Conservation (phyloP, 2,888 invertebrate genomes). For the Seira musarum region DNA sequence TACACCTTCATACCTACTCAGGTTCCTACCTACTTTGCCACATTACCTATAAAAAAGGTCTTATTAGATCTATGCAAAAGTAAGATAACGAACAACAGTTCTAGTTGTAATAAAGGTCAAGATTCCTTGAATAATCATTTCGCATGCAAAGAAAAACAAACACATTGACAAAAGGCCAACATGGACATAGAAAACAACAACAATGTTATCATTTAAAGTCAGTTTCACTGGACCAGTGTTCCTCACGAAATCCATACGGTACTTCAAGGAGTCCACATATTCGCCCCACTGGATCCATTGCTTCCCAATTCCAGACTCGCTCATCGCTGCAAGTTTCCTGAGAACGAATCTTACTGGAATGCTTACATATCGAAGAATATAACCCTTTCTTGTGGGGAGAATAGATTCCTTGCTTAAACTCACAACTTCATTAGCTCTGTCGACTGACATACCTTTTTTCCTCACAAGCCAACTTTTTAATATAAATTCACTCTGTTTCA, state of each 20-base stretch:
- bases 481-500: neutral
- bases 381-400: conserved; percentile 7
- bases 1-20: too few species aligned
- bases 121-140: too few species aligned
- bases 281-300: conserved; percentile 14
- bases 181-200: conserved; percentile 20
- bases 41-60: too few species aligned
- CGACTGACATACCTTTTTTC: too few species aligned
- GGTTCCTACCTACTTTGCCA: too few species aligned
- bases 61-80: too few species aligned
- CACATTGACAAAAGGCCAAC: neutral
- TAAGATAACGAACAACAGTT: too few species aligned
- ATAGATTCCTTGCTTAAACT: neutral
- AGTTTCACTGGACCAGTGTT: neutral
- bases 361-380: neutral
- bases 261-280: neutral
- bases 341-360: neutral
- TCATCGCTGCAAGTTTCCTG: neutral
- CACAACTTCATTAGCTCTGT: neutral
- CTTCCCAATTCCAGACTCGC: neutral
- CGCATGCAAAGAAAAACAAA: too few species aligned
- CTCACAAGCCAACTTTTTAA: neutral
- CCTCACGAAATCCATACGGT: neutral
- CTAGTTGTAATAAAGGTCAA: too few species aligned
- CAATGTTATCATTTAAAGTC: conserved; percentile 2